Base-by-base conservation (phyloP, 2,113 vertebrate genomes). In the Anhinga anhinga region DNA sequence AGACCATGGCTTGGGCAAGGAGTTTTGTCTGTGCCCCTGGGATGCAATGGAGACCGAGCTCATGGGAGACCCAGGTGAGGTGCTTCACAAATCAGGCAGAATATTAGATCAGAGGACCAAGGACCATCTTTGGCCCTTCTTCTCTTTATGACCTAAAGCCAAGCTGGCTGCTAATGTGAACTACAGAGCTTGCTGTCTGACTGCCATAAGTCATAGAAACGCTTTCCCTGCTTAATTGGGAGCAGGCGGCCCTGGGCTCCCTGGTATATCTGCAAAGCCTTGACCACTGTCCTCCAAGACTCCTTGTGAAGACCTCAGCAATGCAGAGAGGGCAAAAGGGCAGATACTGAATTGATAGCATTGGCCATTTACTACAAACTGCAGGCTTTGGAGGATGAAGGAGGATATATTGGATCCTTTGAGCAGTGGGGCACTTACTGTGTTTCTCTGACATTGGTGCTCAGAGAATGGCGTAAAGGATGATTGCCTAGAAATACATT, bases 141-240 rank as follows among this genome's bases (percentile, higher is more conserved):
- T 17, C 30, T 87, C 19, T 69, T 91, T 78, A 90, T 76, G 83
- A 94, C 44, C 84, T 36, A 83, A 94, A 97, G 69, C 52, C 95
- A 95, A 94, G 74, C 90, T 95, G 94, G 73, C 89, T 83, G 67
- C 49, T 67, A 82, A 84, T 47, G 49, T 47, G 40, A 74, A 94
- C 90, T 85, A 74, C 10, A 58, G n/a, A 70, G 44, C 67, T 70
- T 50, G 62, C 86, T 26, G 26, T 59, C 72, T 91, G 73, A 58
- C 47, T 94, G 92, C 93, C 15, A 0, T 30, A 72, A 49, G 74
- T 85, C 84, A 76, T 15, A 45, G 87, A 85, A 83, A 91, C 0
- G 1, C 84, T 92, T 83, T 74, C 78, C 73, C 65, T 45, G 76
- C 69, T 93, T 88, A 86, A 56, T 23, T 40, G 70, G 92, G 36